Conservation (phyloP, 2,888 invertebrate genomes). For the Cheilosia pagana region DNA sequence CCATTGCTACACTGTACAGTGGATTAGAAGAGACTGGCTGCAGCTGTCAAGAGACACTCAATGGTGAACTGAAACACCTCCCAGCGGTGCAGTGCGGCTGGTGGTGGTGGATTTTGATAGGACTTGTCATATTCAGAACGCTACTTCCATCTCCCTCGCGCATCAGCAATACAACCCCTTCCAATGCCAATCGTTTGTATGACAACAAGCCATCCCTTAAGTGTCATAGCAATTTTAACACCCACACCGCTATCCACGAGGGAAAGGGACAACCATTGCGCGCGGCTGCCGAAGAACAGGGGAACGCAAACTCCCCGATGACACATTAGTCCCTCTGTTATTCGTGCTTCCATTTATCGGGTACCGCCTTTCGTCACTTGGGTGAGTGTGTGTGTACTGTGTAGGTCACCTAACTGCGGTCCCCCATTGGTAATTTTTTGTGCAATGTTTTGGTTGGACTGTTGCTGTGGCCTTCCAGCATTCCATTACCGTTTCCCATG, state of each 20-base stretch:
- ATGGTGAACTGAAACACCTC: constrained; percentile 37
- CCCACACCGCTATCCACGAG: constrained; percentile 16
- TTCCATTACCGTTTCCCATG: constrained; percentile 59
- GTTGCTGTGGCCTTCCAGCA: constrained; percentile 52
- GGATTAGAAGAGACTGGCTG: constrained; percentile 43
- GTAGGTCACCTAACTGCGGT: constrained; percentile 24
- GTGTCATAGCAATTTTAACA: constrained; percentile 31
- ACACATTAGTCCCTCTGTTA: constrained; percentile 43
- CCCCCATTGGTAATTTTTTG: constrained; percentile 66
- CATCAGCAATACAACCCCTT: constrained; percentile 20
- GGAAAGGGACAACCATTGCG: constrained; percentile 47
- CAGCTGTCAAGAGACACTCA: constrained; percentile 48
- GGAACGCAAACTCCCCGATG: constrained; percentile 67
- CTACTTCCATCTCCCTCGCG: constrained; percentile 37
- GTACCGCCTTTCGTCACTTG: constrained; percentile 21
- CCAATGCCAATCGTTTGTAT: constrained; percentile 22
- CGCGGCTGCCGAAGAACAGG: constrained; percentile 2
- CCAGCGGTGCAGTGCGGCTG: constrained; percentile 38
- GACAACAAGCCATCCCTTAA: constrained; percentile 38
- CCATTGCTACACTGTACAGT: constrained; percentile 30
- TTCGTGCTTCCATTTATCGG: constrained; percentile 9
- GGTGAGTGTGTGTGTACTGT: constrained; percentile 42
- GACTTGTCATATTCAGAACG: constrained; percentile 36
- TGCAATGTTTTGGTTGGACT: constrained; percentile 67
- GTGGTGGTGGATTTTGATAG: constrained; percentile 52